These are phyloP conservation scores for Habroteleia sp. DNA, from an alignment of 2,888 invertebrate genomes.

Conservation along the genomic window DNA sequence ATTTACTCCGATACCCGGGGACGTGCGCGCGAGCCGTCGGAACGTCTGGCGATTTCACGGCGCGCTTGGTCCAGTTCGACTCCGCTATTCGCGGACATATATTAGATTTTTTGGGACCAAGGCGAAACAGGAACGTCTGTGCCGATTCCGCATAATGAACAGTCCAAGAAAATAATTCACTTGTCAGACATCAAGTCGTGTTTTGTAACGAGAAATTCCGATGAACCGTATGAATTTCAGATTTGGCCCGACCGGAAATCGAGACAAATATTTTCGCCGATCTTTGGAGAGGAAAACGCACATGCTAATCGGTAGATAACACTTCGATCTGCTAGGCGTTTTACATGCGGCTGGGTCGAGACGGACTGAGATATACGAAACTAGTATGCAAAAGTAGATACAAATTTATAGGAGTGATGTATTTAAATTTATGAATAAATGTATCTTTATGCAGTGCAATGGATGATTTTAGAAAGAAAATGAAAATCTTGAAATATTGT, in stretches of 20 bases:
- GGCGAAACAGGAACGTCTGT: constrained; percentile 44
- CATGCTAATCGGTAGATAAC: constrained; percentile 23
- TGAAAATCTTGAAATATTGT: too few relatives aligned
- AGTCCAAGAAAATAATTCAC: constrained; percentile 45
- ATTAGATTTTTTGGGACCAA: constrained; percentile 46
- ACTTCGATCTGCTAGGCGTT: too few relatives aligned
- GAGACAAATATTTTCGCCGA: constrained; percentile 40
- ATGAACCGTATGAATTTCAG: constrained; percentile 40
- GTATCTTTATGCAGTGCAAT: too few relatives aligned
- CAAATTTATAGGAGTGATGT: too few relatives aligned
- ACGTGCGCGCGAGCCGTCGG: constrained; percentile 53
- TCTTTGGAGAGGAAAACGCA: constrained; percentile 6
- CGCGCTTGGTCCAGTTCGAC: constrained; percentile 47
- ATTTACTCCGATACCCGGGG: constrained; percentile 72
- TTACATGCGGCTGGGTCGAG: too few relatives aligned
- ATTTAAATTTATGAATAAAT: too few relatives aligned
- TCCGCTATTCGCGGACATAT: constrained; percentile 53
- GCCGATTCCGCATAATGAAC: constrained; percentile 45
- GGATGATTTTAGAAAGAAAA: too few relatives aligned
- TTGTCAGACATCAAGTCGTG: constrained; percentile 33
- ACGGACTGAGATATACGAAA: too few relatives aligned
- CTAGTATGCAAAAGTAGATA: too few relatives aligned
- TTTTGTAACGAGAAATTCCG: constrained; percentile 23
- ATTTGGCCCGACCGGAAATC: constrained; percentile 25
- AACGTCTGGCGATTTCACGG: constrained; percentile 54